Evolutionary conservation across 2,797 vertebrate species (phyloP).

Genomic region (Platalea minor): DNA sequence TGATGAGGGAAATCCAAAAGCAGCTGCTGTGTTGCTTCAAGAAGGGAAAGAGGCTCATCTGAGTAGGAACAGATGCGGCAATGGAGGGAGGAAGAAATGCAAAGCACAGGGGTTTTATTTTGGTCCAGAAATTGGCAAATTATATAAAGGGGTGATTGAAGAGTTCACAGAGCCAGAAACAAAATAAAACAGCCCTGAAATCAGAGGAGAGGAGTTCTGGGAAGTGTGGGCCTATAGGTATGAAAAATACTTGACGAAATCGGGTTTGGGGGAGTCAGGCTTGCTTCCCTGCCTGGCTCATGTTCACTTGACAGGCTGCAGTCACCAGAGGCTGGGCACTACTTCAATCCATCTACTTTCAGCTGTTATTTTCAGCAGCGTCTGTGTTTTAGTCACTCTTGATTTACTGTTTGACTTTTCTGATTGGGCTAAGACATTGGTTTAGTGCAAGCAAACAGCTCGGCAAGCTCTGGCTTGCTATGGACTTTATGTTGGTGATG

Average conservation of each 20-base stretch:
- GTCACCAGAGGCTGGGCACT: neutral
- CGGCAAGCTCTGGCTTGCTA: neutral
- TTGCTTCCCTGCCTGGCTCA: neutral
- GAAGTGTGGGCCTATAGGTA: neutral
- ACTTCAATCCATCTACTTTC: neutral
- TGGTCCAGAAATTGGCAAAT: neutral
- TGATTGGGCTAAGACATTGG: neutral
- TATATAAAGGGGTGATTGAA: neutral
- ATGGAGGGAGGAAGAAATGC: constrained; percentile 31
- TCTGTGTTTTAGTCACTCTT: neutral
- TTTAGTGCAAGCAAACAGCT: neutral
- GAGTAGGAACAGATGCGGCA: constrained; percentile 37
- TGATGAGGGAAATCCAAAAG: constrained; percentile 62
- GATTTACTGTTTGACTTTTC: neutral
- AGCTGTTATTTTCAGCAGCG: neutral
- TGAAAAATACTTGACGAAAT: neutral
- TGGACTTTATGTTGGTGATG: neutral
- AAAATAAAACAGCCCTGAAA: neutral
- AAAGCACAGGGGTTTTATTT: constrained; percentile 42
- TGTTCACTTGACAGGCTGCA: neutral
- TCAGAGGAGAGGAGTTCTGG: neutral
- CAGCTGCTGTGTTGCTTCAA: constrained; percentile 28
- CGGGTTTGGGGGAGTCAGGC: neutral
- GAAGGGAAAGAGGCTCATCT: constrained; percentile 4
- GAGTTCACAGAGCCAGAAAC: neutral